These are phyloP conservation scores for Poecile montanus DNA, from an alignment of 2,797 vertebrate species.

Conservation along the genomic window DNA sequence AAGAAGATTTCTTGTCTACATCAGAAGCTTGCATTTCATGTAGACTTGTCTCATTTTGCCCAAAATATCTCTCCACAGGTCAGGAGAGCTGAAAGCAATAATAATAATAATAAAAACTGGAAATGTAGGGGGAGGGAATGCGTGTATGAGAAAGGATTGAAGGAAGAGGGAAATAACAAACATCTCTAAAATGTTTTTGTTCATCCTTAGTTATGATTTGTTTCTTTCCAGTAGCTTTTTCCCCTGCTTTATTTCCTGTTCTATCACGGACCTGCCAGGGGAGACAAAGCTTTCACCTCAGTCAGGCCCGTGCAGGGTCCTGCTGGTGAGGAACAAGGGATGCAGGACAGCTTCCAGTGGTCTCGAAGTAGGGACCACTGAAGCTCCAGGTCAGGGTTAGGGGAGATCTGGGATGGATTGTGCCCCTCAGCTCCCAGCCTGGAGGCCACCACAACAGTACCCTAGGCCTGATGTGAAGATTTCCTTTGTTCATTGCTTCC, in stretches of 20 bases:
- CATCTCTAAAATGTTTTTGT: background rate
- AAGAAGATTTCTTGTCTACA: conserved; percentile 57
- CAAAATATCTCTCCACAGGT: conserved; percentile 56
- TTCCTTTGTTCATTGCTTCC: background rate
- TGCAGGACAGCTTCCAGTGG: background rate
- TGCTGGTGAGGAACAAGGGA: background rate
- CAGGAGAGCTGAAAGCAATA: conserved; percentile 41
- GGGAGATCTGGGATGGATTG: background rate
- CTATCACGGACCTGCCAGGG: background rate
- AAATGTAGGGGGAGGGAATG: background rate
- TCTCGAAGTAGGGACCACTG: background rate
- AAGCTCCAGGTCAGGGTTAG: background rate
- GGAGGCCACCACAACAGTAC: background rate
- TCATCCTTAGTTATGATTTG: background rate
- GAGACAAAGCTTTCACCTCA: background rate
- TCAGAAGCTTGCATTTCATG: conserved; percentile 62
- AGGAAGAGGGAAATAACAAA: background rate
- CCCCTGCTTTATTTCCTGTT: background rate
- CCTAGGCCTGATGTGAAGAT: background rate
- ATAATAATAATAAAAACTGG: background rate
- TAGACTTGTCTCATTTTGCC: conserved; percentile 53
- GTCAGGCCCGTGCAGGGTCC: background rate
- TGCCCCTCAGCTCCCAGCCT: background rate
- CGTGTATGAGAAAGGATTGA: background rate
- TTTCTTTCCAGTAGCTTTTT: background rate